Conservation (phyloP, 2,113 vertebrate species). For the Leucoraja erinaceus region DNA sequence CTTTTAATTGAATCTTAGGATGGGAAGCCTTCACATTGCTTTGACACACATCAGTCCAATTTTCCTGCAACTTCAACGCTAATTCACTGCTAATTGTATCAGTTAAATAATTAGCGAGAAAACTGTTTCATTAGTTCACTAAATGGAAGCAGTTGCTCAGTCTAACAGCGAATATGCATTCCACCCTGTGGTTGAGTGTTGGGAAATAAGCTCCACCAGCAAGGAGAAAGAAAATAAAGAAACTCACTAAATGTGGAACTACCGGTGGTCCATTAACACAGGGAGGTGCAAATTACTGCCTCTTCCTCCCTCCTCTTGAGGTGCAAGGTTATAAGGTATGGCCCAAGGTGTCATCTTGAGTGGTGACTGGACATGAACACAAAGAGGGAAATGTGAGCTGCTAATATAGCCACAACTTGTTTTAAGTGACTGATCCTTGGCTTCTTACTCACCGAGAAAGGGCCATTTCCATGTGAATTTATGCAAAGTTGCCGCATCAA, state of each 20-base stretch:
- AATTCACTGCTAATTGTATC: slow-evolving; percentile 33
- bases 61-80: slow-evolving; percentile 24
- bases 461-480: not conserved
- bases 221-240: not conserved
- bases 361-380: not conserved
- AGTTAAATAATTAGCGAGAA: slow-evolving; percentile 35
- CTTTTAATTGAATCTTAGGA: slow-evolving; percentile 31
- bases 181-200: not conserved
- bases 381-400: not conserved
- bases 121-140: slow-evolving; percentile 35
- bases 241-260: not conserved
- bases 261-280: not conserved
- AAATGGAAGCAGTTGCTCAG: slow-evolving; percentile 25
- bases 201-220: not conserved
- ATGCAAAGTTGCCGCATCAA: not conserved
- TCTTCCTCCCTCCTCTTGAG: not conserved
- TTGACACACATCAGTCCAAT: slow-evolving; percentile 34
- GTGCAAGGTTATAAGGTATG: not conserved
- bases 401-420: not conserved
- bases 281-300: not conserved
- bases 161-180: not conserved
- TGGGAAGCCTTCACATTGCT: slow-evolving; percentile 12
- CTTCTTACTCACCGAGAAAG: not conserved
- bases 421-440: not conserved
- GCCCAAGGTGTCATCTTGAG: not conserved